Conservation (phyloP, 2,888 invertebrate species). For the Catocala nupta region DNA sequence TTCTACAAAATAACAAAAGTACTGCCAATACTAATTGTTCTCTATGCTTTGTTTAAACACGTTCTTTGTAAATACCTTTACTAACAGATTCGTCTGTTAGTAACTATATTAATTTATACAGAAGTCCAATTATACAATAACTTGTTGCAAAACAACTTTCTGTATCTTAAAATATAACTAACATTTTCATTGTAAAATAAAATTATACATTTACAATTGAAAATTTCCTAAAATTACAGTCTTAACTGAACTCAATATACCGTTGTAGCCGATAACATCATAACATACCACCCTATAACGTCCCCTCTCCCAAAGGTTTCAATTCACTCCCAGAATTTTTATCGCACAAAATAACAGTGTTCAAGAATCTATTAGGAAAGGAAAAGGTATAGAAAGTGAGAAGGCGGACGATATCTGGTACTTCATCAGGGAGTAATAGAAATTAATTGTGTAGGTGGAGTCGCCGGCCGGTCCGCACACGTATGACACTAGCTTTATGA, state of each 20-base stretch:
- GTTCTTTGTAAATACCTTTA: too few species aligned
- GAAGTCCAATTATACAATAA: too few species aligned
- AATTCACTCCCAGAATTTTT: conserved; percentile 15
- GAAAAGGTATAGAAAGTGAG: conserved; percentile 12
- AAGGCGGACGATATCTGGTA: conserved; percentile 1
- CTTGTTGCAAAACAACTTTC: too few species aligned
- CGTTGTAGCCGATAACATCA: conserved; percentile 2
- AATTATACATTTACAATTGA: too few species aligned
- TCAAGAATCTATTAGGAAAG: conserved; percentile 14
- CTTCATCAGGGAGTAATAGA: conserved; percentile 12
- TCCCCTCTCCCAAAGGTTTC: conserved; percentile 12
- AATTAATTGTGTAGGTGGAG: conserved; percentile 8
- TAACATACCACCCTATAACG: conserved; percentile 5
- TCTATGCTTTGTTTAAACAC: too few species aligned
- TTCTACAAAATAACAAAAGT: too few species aligned
- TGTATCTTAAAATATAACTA: too few species aligned
- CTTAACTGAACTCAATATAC: conserved; percentile 9
- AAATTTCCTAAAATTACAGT: background rate
- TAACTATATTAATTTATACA: too few species aligned
- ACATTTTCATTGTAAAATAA: too few species aligned
- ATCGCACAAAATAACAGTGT: conserved; percentile 11
- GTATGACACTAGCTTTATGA: conserved; percentile 10
- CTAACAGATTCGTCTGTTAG: too few species aligned
- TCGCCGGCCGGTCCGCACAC: conserved; percentile 2
- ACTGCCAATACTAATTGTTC: too few species aligned